Conservation (phyloP, 2,888 invertebrate species). For the Megaustenia siamemsis region DNA sequence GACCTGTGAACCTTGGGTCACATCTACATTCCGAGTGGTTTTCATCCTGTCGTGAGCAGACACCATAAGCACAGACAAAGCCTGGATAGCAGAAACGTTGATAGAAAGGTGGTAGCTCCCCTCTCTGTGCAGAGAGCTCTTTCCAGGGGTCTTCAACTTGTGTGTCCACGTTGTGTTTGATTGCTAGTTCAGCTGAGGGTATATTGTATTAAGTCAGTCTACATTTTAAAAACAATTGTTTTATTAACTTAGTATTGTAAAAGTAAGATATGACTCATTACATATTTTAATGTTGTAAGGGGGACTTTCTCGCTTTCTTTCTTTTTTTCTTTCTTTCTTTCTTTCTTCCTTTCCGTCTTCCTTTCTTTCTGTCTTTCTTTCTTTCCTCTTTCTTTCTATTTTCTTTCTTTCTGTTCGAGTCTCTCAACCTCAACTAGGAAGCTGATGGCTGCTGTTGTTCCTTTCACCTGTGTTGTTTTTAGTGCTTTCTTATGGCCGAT, state of each 20-base stretch:
- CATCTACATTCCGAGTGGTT: background rate
- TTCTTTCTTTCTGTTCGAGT: background rate
- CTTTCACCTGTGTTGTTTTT: background rate
- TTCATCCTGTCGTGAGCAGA: background rate
- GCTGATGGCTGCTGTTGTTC: background rate
- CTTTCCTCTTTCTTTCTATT: background rate
- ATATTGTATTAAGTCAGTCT: too few relatives aligned
- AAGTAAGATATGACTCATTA: too few relatives aligned
- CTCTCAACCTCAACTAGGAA: too few relatives aligned
- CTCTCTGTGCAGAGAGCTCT: background rate
- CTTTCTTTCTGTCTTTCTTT: too few relatives aligned
- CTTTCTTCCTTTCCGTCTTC: too few relatives aligned
- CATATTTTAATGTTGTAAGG: too few relatives aligned
- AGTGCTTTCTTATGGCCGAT: background rate
- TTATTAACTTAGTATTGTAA: too few relatives aligned
- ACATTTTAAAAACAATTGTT: too few relatives aligned
- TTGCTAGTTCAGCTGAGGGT: background rate
- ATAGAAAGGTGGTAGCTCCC: background rate
- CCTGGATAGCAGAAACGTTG: background rate
- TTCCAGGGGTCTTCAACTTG: background rate
- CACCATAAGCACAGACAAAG: background rate
- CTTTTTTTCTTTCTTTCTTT: background rate
- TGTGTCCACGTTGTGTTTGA: background rate
- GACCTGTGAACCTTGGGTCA: background rate
- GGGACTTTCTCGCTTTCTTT: background rate